Percentiles rank a stretch among this genome's conserved stretches.
These are phyloP conservation scores for Dryobates pubescens DNA, from an alignment of 2,797 vertebrate genomes.

Conservation along the genomic window DNA sequence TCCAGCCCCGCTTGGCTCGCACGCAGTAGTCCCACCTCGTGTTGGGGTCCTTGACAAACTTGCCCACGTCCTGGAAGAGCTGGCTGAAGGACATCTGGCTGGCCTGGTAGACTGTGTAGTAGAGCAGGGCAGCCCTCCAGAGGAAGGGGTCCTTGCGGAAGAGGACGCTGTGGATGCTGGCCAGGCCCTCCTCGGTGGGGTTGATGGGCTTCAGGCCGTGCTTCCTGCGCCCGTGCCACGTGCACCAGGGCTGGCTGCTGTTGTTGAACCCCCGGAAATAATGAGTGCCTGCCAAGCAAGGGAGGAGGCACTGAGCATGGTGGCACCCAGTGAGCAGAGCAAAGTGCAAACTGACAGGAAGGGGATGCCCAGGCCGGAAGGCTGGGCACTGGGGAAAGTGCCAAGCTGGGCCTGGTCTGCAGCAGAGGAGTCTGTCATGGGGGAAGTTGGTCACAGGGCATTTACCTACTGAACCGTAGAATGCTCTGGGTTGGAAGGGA, in stretches of 20 bases:
- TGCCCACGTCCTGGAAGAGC: slow-evolving; percentile 87
- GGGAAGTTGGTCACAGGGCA: neutral
- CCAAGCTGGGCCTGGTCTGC: neutral
- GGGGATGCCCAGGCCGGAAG: neutral
- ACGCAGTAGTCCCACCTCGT: slow-evolving; percentile 97
- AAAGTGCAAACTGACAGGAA: neutral
- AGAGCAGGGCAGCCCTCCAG: slow-evolving; percentile 94
- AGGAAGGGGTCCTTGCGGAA: slow-evolving; percentile 91
- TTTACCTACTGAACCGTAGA: neutral
- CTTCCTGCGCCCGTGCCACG: slow-evolving; percentile 80
- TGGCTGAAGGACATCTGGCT: slow-evolving; percentile 89
- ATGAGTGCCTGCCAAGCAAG: slow-evolving; percentile 86
- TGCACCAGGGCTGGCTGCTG: slow-evolving; percentile 91
- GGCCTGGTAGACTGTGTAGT: slow-evolving; percentile 93
- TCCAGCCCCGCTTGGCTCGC: slow-evolving; percentile 93
- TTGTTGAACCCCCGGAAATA: slow-evolving; percentile 94
- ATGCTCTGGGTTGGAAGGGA: too few relatives aligned
- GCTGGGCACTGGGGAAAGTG: neutral
- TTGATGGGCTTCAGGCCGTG: slow-evolving; percentile 89
- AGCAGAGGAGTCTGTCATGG: neutral
- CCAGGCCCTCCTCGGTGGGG: slow-evolving; percentile 94
- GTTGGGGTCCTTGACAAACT: slow-evolving; percentile 89
- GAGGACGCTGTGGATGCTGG: slow-evolving; percentile 93
- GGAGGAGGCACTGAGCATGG: neutral
- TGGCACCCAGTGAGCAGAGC: neutral